Conservation (phyloP, 2,113 vertebrate species). For the Tringa solitaria region DNA sequence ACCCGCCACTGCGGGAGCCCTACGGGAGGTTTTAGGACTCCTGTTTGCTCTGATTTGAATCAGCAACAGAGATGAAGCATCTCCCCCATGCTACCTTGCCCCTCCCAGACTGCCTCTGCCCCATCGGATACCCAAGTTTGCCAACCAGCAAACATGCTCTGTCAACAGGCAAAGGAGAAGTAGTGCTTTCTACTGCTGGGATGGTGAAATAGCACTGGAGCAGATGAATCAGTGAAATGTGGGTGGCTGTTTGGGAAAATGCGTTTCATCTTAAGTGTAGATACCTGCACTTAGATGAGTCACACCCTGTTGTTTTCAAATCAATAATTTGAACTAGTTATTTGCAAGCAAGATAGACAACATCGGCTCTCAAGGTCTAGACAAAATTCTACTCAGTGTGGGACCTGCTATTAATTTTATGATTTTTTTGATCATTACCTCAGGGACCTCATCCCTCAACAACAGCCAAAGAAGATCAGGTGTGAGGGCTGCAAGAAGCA, state of each 20-base stretch:
- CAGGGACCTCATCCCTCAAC: background rate
- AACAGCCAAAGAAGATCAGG: background rate
- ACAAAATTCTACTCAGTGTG: background rate
- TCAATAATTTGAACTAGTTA: background rate
- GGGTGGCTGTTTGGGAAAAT: background rate
- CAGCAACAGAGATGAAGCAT: background rate
- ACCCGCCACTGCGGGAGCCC: background rate
- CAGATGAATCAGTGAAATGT: background rate
- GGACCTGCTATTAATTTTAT: background rate
- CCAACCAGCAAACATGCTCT: background rate
- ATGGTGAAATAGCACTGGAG: background rate
- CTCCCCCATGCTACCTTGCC: fast-evolving
- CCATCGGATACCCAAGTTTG: background rate
- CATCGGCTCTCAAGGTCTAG: fast-evolving
- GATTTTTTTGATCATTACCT: background rate
- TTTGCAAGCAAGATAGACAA: background rate
- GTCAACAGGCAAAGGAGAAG: background rate
- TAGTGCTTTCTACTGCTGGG: background rate
- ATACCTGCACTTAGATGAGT: background rate
- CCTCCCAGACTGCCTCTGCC: background rate
- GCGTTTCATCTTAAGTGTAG: background rate
- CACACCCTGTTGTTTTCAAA: background rate
- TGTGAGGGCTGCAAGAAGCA: background rate
- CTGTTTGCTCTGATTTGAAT: background rate
- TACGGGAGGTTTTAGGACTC: background rate